Evolutionary conservation across 2,797 vertebrate genomes (phyloP).

Genomic region (Schizopygopsis pylzovi): DNA sequence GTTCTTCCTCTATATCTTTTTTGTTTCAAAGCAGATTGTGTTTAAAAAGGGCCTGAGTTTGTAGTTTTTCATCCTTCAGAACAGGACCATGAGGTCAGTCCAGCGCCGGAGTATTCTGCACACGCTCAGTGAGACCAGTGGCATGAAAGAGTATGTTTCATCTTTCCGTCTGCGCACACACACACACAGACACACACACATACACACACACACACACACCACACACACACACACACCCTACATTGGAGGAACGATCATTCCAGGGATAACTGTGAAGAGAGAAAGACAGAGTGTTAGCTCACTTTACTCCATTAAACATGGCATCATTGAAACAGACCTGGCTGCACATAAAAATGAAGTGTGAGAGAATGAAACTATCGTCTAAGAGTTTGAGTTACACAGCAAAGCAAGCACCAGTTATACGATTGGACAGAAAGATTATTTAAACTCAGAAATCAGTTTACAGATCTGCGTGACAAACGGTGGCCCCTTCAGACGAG

Average conservation of each 20-base stretch:
- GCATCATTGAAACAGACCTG: constrained; percentile 5
- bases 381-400: background rate
- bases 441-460: constrained; percentile 71
- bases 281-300: constrained; percentile 46
- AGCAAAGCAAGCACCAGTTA: background rate
- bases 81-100: constrained; percentile 68
- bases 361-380: constrained; percentile 2
- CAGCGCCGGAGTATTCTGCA: constrained; percentile 82
- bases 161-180: constrained; percentile 61
- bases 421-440: background rate
- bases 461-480: constrained; percentile 71
- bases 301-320: constrained; percentile 36
- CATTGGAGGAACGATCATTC: constrained; percentile 91
- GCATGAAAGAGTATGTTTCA: constrained; percentile 33
- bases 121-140: constrained; percentile 58
- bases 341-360: constrained; percentile 9
- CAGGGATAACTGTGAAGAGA: constrained; percentile 83
- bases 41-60: constrained; percentile 97
- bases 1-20: constrained; percentile 50
- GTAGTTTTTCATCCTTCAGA: constrained; percentile 86
- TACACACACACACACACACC: constrained; percentile 63
- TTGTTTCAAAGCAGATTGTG: constrained; percentile 81
- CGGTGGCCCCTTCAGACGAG: constrained; percentile 64
- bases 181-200: constrained; percentile 54
- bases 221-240: constrained; percentile 67